A percentile compares a stretch with the other conserved stretches of the same genome.
These are phyloP conservation scores for Danio choprae DNA, from an alignment of 2,797 vertebrate genomes.

Conservation along the genomic window DNA sequence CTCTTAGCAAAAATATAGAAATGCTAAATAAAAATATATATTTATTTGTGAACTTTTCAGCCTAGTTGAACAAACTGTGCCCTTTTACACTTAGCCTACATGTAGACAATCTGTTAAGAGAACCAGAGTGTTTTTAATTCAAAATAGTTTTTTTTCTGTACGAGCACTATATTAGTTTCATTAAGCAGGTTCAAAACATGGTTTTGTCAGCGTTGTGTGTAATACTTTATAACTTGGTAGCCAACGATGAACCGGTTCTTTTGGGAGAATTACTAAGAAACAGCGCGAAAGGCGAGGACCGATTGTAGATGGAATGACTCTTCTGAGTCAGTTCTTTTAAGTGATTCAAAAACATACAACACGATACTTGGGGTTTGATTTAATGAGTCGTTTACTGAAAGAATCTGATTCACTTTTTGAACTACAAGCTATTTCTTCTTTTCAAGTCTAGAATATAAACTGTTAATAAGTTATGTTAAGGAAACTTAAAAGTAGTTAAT, in stretches of 20 bases:
- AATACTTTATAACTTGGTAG: no score
- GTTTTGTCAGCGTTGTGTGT: neutral
- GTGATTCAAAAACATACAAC: slow-evolving; percentile 2
- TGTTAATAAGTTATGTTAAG: neutral
- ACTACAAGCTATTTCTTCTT: neutral
- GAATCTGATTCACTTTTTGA: neutral
- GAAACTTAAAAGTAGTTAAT: neutral
- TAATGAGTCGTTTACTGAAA: neutral
- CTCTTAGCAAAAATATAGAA: neutral
- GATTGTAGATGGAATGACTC: neutral
- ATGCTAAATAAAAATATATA: neutral
- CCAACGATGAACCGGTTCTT: slow-evolving; percentile 9
- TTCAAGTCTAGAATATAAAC: neutral
- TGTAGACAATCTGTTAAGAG: neutral
- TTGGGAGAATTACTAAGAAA: neutral
- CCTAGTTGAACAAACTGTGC: neutral
- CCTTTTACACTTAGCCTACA: neutral
- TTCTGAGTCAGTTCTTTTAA: neutral
- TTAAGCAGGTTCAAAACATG: neutral
- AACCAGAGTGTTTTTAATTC: neutral
- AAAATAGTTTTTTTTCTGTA: neutral
- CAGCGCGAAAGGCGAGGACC: neutral
- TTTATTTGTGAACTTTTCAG: neutral
- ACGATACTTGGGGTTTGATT: neutral
- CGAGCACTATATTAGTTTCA: neutral